These are phyloP conservation scores for Parascotia fuliginaria DNA, from an alignment of 2,888 invertebrate genomes.

Conservation along the genomic window DNA sequence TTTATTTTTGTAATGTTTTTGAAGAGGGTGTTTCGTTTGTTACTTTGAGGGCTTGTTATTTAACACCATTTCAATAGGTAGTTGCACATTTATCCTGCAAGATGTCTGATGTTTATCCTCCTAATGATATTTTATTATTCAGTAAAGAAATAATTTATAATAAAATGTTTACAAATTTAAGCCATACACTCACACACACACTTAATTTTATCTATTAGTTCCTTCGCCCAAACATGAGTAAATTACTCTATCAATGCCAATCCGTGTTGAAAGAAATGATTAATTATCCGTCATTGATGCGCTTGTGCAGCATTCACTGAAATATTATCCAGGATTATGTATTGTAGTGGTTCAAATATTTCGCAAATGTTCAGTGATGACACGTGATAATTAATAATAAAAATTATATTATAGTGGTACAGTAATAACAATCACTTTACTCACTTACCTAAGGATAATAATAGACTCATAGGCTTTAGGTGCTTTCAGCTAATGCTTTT, in stretches of 20 bases:
- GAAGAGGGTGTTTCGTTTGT: background rate
- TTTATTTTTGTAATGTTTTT: conserved; percentile 1
- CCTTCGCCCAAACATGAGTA: background rate
- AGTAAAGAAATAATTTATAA: too few species aligned
- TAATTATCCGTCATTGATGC: background rate
- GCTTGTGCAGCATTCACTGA: conserved; percentile 1
- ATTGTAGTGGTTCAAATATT: background rate
- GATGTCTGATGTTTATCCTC: too few species aligned
- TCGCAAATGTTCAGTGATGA: background rate
- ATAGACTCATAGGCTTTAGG: too few species aligned
- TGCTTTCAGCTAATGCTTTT: too few species aligned
- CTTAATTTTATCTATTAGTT: background rate
- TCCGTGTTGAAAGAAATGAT: conserved; percentile 10
- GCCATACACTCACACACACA: too few species aligned
- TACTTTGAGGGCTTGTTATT: conserved; percentile 4
- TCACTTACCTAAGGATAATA: too few species aligned
- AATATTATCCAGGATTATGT: conserved; percentile 1
- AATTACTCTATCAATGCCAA: conserved; percentile 6
- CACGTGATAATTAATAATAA: background rate
- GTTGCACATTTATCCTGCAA: background rate
- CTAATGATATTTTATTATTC: too few species aligned
- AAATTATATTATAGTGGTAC: background rate
- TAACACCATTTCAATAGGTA: too few species aligned
- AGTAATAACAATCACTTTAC: too few species aligned
- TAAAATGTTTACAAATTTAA: too few species aligned